Conservation (phyloP, 2,797 vertebrate species). For the Oreochromis mossambicus region DNA sequence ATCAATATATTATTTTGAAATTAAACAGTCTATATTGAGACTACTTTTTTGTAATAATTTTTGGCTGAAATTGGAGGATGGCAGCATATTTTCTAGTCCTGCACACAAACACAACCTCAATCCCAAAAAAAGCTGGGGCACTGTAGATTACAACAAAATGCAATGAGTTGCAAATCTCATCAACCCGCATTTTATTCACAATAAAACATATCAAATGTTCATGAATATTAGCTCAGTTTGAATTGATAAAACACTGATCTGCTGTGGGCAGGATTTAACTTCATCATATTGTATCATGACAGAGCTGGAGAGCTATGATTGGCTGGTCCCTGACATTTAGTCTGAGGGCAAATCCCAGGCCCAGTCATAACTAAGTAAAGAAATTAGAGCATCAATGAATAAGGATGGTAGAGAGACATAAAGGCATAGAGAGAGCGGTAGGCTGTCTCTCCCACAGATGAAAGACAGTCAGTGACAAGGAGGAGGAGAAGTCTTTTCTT, state of each 20-base stretch:
- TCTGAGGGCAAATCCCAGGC: neutral
- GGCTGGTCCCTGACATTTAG: neutral
- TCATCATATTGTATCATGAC: neutral
- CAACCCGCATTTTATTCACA: neutral
- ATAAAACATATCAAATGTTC: neutral
- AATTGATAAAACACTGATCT: neutral
- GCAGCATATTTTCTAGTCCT: neutral
- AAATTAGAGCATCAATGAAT: conserved; percentile 38
- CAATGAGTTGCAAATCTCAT: neutral
- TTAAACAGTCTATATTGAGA: neutral
- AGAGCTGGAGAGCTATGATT: neutral
- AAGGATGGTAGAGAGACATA: conserved; percentile 38
- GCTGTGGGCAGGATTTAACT: neutral
- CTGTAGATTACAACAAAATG: neutral
- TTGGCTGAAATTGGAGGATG: neutral
- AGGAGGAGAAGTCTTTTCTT: conserved; percentile 77
- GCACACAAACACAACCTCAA: rapidly evolving
- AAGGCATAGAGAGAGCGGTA: conserved; percentile 29
- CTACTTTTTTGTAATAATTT: neutral
- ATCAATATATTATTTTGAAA: neutral
- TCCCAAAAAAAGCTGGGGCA: neutral
- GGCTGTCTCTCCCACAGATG: conserved; percentile 70
- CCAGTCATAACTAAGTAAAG: conserved; percentile 45
- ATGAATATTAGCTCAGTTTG: neutral
- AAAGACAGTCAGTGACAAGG: conserved; percentile 67